Percentiles rank a stretch among this genome's conserved stretches.
Conservation (phyloP, 2,888 invertebrate genomes). For the Melolontha melolontha region DNA sequence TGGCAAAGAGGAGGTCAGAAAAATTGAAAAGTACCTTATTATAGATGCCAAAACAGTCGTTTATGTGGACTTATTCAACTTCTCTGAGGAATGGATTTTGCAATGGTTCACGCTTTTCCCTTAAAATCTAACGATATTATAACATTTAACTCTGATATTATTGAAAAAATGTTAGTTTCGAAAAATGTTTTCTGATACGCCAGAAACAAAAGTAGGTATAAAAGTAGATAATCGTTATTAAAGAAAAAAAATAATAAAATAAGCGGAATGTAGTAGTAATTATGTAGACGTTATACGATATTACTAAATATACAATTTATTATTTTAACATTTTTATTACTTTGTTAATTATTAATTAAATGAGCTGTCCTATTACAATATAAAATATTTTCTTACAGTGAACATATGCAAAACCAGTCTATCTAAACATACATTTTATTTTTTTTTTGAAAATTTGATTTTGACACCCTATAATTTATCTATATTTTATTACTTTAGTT, state of each 20-base stretch:
- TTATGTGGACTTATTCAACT: slow-evolving; percentile 35
- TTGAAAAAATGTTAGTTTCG: slow-evolving; percentile 16
- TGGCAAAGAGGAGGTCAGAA: slow-evolving; percentile 38
- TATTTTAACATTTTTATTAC: slow-evolving; percentile 1
- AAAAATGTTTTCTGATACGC: slow-evolving; percentile 6
- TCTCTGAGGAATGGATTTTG: slow-evolving; percentile 40
- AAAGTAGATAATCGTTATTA: slow-evolving; percentile 9
- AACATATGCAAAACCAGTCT: slow-evolving; percentile 45
- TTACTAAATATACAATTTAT: slow-evolving; percentile 18
- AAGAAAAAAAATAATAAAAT: slow-evolving; percentile 14
- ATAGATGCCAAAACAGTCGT: slow-evolving; percentile 13
- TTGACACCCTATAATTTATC: slow-evolving; percentile 23
- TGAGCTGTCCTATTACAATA: slow-evolving; percentile 30
- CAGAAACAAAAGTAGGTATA: slow-evolving; percentile 17
- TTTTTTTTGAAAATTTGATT: slow-evolving; percentile 35
- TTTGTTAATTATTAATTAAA: not conserved
- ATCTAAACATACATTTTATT: slow-evolving; percentile 40
- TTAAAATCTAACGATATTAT: slow-evolving; percentile 20
- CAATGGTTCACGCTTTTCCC: slow-evolving; percentile 36
- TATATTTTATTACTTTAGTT: not conserved
- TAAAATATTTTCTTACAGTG: slow-evolving; percentile 13
- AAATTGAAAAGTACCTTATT: slow-evolving; percentile 25
- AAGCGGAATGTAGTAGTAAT: slow-evolving; percentile 36
- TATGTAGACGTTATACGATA: slow-evolving; percentile 20
- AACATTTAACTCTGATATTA: slow-evolving; percentile 13